phyloP scores from a whole-genome alignment of 2,888 invertebrate species.

The Lasioglossum oenotherae region DNA sequence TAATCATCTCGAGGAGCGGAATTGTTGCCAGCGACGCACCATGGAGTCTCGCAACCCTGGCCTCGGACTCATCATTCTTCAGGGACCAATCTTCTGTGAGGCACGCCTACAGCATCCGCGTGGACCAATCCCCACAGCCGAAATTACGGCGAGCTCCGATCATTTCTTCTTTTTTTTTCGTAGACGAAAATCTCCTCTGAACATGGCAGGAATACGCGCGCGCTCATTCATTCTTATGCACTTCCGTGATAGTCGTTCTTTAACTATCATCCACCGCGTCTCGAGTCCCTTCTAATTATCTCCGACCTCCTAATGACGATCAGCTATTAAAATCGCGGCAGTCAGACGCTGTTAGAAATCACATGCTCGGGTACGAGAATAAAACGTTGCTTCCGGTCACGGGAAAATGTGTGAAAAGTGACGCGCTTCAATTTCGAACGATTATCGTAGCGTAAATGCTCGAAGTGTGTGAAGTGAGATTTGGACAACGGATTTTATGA shows the following conservation, averaged over 20 bases:
- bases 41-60: constrained; percentile 56
- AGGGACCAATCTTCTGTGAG: constrained; percentile 71
- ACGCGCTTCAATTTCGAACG: background rate
- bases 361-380: background rate
- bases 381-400: background rate
- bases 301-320: background rate
- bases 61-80: constrained; percentile 71
- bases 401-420: background rate
- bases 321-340: background rate
- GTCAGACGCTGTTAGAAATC: background rate
- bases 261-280: background rate
- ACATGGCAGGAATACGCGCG: constrained; percentile 53
- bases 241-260: constrained; percentile 47
- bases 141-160: constrained; percentile 56
- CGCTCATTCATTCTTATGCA: constrained; percentile 61
- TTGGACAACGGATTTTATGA: no score
- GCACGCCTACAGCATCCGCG: constrained; percentile 75
- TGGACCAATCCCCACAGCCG: constrained; percentile 74
- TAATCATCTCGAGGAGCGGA: background rate
- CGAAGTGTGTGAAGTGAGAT: background rate
- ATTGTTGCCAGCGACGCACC: constrained; percentile 13
- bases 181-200: constrained; percentile 65
- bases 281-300: background rate
- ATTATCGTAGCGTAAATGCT: background rate
- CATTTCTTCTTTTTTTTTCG: constrained; percentile 68